Evolutionary conservation across 2,888 invertebrate species (phyloP), one percentile per base, ranked within the genome.

Genomic region (Chrysina gloriosa): DNA sequence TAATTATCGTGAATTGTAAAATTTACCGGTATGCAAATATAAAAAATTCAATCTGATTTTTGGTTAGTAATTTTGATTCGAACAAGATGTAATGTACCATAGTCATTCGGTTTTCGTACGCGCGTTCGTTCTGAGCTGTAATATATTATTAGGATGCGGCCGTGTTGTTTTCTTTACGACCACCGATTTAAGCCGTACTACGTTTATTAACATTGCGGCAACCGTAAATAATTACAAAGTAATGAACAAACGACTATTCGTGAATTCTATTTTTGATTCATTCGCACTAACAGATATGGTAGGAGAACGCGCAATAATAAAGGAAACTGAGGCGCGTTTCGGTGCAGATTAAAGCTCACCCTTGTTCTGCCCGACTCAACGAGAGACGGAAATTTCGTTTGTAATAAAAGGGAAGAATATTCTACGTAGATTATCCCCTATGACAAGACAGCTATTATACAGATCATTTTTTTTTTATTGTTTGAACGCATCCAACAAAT

Each of bases 181-280:
- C 21, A 14, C 56, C 39, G 56, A 56, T 56, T 56, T 39, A 56
- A 56, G 56, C 39, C 56, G 23, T 11, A 11, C 36, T 36, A 31
- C 23, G 39, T 56, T 56, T 36, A 56, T 56, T 56, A 36, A 36
- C 39, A 56, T 56, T 36, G 39, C 36, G 36, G 36, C 39, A 56
- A 21, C 56, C 34, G 36, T 56, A 56, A 36, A 29, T 56, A 36
- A 56, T 56, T 56, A 56, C 11, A 39, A 36, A 56, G 56, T 39
- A 39, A 25, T 56, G 56, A 36, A 29, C 14, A 2, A 36, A 11
- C 25, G 21, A 52, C 52, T 31, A 14, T 31, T 52, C 52, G 52
- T 29, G 31, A 52, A 52, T 29, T 52, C 16, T 52, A 52, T 29
- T 52, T 16, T 16, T 52, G 52, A 29, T 52, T 27, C 52, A 52